Percentiles rank a stretch among this genome's conserved stretches.
phyloP scores from a whole-genome alignment of 1,140 invertebrate genomes.

The Drosophila sucinea region DNA sequence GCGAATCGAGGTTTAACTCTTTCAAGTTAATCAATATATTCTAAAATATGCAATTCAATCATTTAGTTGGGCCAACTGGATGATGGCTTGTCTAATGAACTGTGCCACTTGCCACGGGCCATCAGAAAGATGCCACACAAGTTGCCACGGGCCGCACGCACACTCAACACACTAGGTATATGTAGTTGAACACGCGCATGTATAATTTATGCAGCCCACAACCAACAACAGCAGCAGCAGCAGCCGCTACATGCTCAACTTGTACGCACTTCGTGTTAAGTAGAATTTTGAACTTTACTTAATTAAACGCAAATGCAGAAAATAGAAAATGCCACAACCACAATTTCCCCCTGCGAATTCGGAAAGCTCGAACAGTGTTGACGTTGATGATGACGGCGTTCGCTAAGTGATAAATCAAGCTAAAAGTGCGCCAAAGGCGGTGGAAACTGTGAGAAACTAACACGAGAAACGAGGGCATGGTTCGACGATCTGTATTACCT shows the following conservation, averaged over 20 bases:
- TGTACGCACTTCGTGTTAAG: slow-evolving; percentile 48
- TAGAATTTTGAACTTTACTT: slow-evolving; percentile 74
- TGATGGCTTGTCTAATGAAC: slow-evolving; percentile 52
- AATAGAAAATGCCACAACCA: slow-evolving; percentile 61
- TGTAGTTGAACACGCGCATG: slow-evolving; percentile 20
- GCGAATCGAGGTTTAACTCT: neutral
- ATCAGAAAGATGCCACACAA: slow-evolving; percentile 22
- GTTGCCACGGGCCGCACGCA: slow-evolving; percentile 2
- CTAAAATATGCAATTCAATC: slow-evolving; percentile 65
- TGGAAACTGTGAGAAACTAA: neutral
- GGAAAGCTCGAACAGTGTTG: slow-evolving; percentile 23
- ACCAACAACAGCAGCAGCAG: slow-evolving; percentile 34
- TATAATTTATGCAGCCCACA: slow-evolving; percentile 68
- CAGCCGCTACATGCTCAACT: slow-evolving; percentile 1
- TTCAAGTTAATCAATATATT: slow-evolving; percentile 36
- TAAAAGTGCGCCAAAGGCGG: neutral
- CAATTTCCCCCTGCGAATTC: slow-evolving; percentile 31
- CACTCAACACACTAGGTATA: slow-evolving; percentile 9
- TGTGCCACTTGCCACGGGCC: slow-evolving; percentile 21
- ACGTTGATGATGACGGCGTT: neutral
- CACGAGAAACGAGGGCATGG: neutral
- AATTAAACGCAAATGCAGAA: slow-evolving; percentile 67
- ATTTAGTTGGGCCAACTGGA: slow-evolving; percentile 41
- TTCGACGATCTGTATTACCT: neutral
- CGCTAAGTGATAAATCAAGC: slow-evolving; percentile 12